phyloP scores from a whole-genome alignment of 2,888 invertebrate species.

The Thymelicus acteon region DNA sequence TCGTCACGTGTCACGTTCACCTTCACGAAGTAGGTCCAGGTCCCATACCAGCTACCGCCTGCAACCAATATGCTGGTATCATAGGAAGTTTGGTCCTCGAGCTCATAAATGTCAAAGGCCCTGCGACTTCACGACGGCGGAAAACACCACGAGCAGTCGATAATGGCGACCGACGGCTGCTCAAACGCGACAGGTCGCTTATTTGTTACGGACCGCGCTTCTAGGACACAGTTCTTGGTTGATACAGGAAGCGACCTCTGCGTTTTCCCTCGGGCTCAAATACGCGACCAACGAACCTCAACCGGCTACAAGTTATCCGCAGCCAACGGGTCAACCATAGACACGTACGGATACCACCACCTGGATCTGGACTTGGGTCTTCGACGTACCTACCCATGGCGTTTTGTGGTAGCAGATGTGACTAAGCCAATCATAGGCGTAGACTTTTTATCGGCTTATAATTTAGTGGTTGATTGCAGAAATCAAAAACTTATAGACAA shows the following conservation, averaged over 20 bases:
- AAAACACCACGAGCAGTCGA: constrained; percentile 44
- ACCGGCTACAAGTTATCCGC: constrained; percentile 49
- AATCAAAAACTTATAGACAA: constrained; percentile 42
- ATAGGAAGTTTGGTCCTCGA: constrained; percentile 34
- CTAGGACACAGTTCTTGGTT: constrained; percentile 39
- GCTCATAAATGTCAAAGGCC: constrained; percentile 39
- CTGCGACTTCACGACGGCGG: constrained; percentile 35
- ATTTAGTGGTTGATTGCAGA: constrained; percentile 48
- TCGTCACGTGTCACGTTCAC: neutral
- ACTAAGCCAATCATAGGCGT: constrained; percentile 53
- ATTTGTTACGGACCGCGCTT: constrained; percentile 40
- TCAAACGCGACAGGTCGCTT: constrained; percentile 40
- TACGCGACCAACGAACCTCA: constrained; percentile 39
- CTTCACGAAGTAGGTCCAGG: neutral
- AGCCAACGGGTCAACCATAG: constrained; percentile 49
- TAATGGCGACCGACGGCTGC: constrained; percentile 47
- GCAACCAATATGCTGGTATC: constrained; percentile 44
- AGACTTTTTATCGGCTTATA: constrained; percentile 50
- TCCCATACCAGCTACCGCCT: constrained; percentile 35
- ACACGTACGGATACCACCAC: constrained; percentile 47
- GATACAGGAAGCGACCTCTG: constrained; percentile 40
- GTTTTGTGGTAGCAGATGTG: constrained; percentile 52
- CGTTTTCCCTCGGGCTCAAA: constrained; percentile 40
- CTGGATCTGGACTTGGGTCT: constrained; percentile 49
- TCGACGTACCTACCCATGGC: constrained; percentile 48